phyloP scores from a whole-genome alignment of 2,797 vertebrate species.

The Hylomyscus alleni region DNA sequence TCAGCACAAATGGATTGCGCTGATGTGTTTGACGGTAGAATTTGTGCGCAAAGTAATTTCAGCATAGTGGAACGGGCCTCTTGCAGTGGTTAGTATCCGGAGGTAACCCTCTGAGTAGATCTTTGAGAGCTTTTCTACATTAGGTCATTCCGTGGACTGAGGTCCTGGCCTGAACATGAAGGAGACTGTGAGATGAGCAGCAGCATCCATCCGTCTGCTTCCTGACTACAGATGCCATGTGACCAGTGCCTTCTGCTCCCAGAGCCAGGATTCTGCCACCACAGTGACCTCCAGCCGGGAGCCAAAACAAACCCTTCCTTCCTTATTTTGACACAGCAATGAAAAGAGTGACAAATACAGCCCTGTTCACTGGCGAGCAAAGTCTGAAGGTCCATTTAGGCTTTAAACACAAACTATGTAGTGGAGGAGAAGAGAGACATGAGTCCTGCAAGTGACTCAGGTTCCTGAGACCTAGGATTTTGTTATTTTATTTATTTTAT shows the following conservation, averaged over 20 bases:
- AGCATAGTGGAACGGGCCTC: background rate
- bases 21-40: background rate
- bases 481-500: too few species aligned
- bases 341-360: background rate
- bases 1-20: background rate
- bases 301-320: background rate
- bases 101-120: background rate
- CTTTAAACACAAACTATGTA: background rate
- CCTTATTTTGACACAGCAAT: background rate
- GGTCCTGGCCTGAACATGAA: background rate
- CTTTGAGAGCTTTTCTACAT: background rate
- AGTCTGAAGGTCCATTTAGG: background rate
- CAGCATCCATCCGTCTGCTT: background rate
- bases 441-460: background rate
- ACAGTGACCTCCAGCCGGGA: background rate
- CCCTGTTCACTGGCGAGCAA: background rate
- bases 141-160: background rate
- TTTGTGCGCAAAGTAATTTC: background rate
- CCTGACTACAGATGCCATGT: background rate
- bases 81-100: background rate
- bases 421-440: background rate
- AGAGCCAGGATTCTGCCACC: too few species aligned
- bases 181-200: background rate
- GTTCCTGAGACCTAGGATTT: background rate
- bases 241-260: background rate